Evolutionary conservation across 2,113 vertebrate species (phyloP), one percentile per base, ranked within the genome.

Genomic region (Gobio gobio): DNA sequence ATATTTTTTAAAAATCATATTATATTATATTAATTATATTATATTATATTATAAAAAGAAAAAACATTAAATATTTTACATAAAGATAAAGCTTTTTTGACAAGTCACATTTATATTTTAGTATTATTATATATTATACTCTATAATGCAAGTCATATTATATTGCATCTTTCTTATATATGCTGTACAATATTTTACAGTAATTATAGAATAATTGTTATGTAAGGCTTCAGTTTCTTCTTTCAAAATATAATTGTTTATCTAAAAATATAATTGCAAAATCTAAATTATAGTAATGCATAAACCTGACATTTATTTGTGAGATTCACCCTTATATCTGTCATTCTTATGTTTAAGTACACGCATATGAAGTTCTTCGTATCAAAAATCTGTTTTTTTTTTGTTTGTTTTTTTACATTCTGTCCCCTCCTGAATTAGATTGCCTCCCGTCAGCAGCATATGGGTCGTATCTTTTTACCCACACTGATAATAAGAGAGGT

Each of bases 371-470:
- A 24, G 3, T 12, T 40, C 1, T 54, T 68, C 14, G 26, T 26
- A 68, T 64, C 51, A 8, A 9, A 58, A 6, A 66, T n/a, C 9
- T 43, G 22, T 47, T 24, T 56, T 36, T 56, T 29, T 40, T 40
- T 40, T 40, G 36, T 40, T 36, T 36, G n/a, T 36, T 36, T 36
- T 36, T 5, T 4, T 40, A 40, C 40, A 5, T 36, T 36, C 12
- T 43, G 16, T 40, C 12, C 18, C 22, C 40, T 77, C 10, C 7
- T 75, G 47, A 24, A 36, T 47, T 43, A 3, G 54, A 1, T 4
- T 22, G 16, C 68, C 13, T 83, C 47, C 26, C 3, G 16, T 80
- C 66, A 75, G 68, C 58, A 87, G 72, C 59, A 49, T 40, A 45
- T 56, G 36, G 14, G 1, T 22, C 4, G 24, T 45, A 45, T 40